Percentiles rank a stretch among this genome's conserved stretches.
Evolutionary conservation across 2,113 vertebrate genomes (phyloP).

Genomic region (Catharus fuscescens): DNA sequence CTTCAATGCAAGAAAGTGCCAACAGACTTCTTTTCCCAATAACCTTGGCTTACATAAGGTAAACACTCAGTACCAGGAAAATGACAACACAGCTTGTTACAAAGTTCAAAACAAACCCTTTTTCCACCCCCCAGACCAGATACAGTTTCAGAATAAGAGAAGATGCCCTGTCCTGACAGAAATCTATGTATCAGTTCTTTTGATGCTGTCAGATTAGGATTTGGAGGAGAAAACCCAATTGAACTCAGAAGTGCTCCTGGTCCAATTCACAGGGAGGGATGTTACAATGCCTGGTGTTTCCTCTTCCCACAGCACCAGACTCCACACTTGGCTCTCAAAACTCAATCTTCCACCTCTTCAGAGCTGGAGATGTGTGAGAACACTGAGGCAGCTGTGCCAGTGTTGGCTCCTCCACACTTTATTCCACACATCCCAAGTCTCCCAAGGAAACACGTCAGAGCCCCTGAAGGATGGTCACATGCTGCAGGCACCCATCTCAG

Average conservation of each 20-base stretch:
- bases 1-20: background rate
- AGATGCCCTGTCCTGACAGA: background rate
- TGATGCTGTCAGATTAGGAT: background rate
- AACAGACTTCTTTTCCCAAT: background rate
- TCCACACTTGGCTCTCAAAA: background rate
- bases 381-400: background rate
- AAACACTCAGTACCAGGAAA: background rate
- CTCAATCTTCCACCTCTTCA: background rate
- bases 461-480: background rate
- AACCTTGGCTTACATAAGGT: accelerated
- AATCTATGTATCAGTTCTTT: background rate
- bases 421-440: background rate
- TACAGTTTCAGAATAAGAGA: background rate
- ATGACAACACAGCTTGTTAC: background rate
- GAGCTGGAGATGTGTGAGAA: background rate
- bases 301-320: background rate
- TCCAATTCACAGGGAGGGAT: background rate
- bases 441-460: background rate
- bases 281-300: background rate
- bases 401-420: background rate
- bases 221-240: background rate
- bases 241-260: background rate
- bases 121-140: accelerated
- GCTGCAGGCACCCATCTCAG: background rate
- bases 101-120: background rate